Percentiles rank a stretch among this genome's conserved stretches.
Evolutionary conservation across 2,888 invertebrate genomes (phyloP).

Genomic region (Harpagoxenus sublaevis): DNA sequence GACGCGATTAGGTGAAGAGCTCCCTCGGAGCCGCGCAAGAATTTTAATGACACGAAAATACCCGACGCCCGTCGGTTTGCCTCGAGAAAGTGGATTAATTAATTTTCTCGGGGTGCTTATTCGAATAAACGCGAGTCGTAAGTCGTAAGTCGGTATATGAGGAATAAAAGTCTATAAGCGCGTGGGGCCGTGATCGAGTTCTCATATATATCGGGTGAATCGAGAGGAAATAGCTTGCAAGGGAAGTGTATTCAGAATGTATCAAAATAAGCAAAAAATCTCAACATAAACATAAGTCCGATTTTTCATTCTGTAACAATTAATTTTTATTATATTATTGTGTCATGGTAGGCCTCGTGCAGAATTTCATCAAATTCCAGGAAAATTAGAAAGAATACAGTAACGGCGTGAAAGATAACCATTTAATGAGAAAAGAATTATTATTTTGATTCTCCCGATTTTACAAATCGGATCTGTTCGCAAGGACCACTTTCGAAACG

Average conservation of each 20-base stretch:
- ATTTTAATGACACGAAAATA: constrained; percentile 51
- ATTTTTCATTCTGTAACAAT: neutral
- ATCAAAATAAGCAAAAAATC: neutral
- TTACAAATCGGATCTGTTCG: neutral
- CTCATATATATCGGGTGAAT: neutral
- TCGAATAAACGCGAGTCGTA: constrained; percentile 9
- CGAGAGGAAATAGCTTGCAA: neutral
- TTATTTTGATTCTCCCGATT: neutral
- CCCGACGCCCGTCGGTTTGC: neutral
- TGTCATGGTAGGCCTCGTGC: too few relatives aligned
- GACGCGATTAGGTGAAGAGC: constrained; percentile 43
- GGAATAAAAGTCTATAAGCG: constrained; percentile 7
- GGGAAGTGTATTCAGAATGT: neutral
- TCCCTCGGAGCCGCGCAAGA: constrained; percentile 15
- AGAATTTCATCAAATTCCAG: neutral
- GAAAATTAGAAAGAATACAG: neutral
- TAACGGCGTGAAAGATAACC: neutral
- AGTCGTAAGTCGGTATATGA: neutral
- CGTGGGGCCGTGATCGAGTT: neutral
- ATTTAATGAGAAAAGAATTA: neutral
- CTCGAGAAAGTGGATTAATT: constrained; percentile 33
- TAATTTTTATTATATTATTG: neutral
- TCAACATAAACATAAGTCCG: neutral
- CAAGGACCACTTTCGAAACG: neutral
- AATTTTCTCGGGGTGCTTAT: constrained; percentile 26